Conservation (phyloP, 2,888 invertebrate genomes). For the Acronicta aceris region DNA sequence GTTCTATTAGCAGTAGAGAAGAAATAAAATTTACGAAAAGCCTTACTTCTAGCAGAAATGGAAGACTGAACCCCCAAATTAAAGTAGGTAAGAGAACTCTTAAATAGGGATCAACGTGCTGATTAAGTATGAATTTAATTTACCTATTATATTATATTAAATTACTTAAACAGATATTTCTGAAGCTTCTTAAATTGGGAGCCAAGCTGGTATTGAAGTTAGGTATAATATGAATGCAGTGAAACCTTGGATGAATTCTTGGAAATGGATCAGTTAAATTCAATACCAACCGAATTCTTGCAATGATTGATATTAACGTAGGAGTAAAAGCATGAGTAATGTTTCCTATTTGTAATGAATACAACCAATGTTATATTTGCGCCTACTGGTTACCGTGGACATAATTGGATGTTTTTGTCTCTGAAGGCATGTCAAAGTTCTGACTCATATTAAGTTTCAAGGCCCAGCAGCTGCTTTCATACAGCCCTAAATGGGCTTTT, state of each 20-base stretch:
- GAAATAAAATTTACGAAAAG: no score
- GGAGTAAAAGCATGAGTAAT: constrained; percentile 57
- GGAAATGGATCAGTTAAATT: constrained; percentile 33
- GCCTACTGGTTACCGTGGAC: constrained; percentile 53
- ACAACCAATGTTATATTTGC: constrained; percentile 39
- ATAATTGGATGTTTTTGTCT: constrained; percentile 68
- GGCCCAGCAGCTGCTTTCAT: constrained; percentile 50
- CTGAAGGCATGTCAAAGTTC: constrained; percentile 53
- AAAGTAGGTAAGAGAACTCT: no score
- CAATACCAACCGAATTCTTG: constrained; percentile 35
- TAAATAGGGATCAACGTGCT: no score
- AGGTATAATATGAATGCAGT: constrained; percentile 14
- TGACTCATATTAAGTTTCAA: constrained; percentile 66
- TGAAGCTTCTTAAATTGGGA: not conserved
- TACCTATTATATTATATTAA: no score
- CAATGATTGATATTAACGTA: constrained; percentile 52
- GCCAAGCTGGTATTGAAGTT: constrained; percentile 11
- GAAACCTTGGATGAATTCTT: constrained; percentile 42
- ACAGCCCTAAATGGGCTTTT: constrained; percentile 48
- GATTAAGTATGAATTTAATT: no score
- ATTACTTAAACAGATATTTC: no score
- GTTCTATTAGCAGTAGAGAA: no score
- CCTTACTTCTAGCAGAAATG: no score
- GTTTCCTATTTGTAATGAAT: constrained; percentile 51
- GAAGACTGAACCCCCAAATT: no score